Base-by-base conservation (phyloP, 2,797 vertebrate genomes). In the Pseudocheirus occidentalis region DNA sequence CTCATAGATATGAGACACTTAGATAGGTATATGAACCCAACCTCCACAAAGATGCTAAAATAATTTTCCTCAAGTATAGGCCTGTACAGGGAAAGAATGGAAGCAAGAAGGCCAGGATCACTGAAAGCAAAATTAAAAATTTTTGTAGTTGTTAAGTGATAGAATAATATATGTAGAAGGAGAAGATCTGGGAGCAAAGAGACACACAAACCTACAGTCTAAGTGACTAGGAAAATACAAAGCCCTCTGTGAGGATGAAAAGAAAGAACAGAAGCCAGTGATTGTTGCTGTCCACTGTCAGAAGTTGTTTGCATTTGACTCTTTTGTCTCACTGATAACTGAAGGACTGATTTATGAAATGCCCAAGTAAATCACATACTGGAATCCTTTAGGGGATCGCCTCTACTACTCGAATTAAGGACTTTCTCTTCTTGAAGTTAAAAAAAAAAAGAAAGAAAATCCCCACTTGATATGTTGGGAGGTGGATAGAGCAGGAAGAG, bases 291-390 rank as follows among this genome's bases (percentile, higher is more conserved):
- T 81, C 3, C 40, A 81, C n/a, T 24, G 18, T 81, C 66, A 81
- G n/a, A 81, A 46, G 73, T 10, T 81, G 40, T 21, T 46, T 46
- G n/a, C 46, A 40, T 40, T 46, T 18, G n/a, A 81, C 46, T 40
- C 46, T 57, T 16, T 7, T 40, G 4, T 91, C 87, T 95, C 18
- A n/a, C 0, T 62, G 31, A 92, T 90, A 95, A 95, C 52, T 59
- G 92, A 94, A 95, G 81, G 10, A 40, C 55, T 5, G 92, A 58
- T 90, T 94, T 89, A 92, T 96, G 92, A 92, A 94, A 0, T 52
- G 55, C 28, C 90, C 34, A 52, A 94, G 95, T 90, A 46, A 90
- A 95, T 24, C 73, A 27, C 9, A 18, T 59, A 59, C 54, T 55
- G 95, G 18, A 50, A 54, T 92, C 66, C 90, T 46, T 54, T 91